Evolutionary conservation across 2,113 vertebrate species (phyloP).

Genomic region (Pedionomus torquatus): DNA sequence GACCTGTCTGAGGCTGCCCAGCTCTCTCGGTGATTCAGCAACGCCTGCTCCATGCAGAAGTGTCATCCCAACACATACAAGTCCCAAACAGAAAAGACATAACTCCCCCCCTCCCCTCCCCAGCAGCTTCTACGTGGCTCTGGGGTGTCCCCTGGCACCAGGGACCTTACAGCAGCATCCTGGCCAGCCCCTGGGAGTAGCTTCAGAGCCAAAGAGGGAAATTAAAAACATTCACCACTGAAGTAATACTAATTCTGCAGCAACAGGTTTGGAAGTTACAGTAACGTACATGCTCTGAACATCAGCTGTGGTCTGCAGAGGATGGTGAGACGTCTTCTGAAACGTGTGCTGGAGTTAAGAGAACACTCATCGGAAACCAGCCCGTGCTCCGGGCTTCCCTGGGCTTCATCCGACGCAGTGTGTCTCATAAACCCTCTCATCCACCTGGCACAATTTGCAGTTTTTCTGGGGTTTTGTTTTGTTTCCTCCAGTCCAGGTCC

Average conservation of each 20-base stretch:
- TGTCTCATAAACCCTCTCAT: background rate
- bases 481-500: background rate
- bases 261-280: background rate
- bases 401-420: background rate
- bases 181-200: background rate
- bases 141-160: background rate
- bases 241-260: background rate
- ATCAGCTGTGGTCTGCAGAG: constrained; percentile 15
- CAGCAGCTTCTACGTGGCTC: background rate
- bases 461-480: constrained; percentile 34
- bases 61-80: background rate
- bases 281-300: background rate
- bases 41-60: background rate
- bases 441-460: constrained; percentile 59
- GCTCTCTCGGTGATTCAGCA: rapidly evolving
- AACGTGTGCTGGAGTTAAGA: background rate
- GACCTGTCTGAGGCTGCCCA: rapidly evolving
- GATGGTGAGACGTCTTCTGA: background rate
- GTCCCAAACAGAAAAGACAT: background rate
- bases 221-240: background rate
- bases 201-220: background rate
- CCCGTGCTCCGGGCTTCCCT: background rate
- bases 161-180: background rate
- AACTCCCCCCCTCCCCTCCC: background rate
- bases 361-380: background rate